Evolutionary conservation across 2,797 vertebrate genomes (phyloP), one percentile per base, ranked within the genome.

Genomic region (Hoplostethus mediterraneus): DNA sequence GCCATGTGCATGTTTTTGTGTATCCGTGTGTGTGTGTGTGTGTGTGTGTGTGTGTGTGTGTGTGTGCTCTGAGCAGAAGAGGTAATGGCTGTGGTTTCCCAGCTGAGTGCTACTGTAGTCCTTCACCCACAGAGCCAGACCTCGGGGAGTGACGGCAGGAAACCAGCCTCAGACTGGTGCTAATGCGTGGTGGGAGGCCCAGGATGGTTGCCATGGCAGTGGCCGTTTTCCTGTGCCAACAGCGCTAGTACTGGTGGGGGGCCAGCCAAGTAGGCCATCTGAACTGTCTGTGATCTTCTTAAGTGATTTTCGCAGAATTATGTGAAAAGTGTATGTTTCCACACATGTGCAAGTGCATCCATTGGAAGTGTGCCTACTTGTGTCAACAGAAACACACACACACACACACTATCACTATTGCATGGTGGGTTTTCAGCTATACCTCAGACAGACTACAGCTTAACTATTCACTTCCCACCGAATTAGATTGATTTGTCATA

Each of bases 71-170:
- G 61, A 42, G 67, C 6, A 51, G 59, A 11, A 53, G 54, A 61
- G 71, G 58, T 75, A 81, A 84, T 73, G 79, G 82, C 83, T 86
- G 75, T 54, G 71, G 74, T 77, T 83, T 86, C 59, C 67, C 67
- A 71, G 82, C 66, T 75, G 61, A 83, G 80, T 11, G 62, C 63
- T 17, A 53, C 77, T 59, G 31, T 66, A 63, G 9, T 33, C 48
- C 6, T 77, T 49, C 60, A 25, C 30, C 51, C 25, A 45, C 59
- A 53, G 63, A 82, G 57, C 64, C 42, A 65, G 76, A 85, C 62
- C 61, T 54, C 54, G 33, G 49, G 73, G 77, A 84, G 61, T 69
- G 80, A 89, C 12, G 36, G 79, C 84, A 91, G 87, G 84, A 91
- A 92, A 88, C 83, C 84, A 62, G 57, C 40, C 17, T 79, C 78